A percentile compares a stretch with the other conserved stretches of the same genome.
phyloP scores from a whole-genome alignment of 2,888 invertebrate genomes.

The Abrostola tripartita region DNA sequence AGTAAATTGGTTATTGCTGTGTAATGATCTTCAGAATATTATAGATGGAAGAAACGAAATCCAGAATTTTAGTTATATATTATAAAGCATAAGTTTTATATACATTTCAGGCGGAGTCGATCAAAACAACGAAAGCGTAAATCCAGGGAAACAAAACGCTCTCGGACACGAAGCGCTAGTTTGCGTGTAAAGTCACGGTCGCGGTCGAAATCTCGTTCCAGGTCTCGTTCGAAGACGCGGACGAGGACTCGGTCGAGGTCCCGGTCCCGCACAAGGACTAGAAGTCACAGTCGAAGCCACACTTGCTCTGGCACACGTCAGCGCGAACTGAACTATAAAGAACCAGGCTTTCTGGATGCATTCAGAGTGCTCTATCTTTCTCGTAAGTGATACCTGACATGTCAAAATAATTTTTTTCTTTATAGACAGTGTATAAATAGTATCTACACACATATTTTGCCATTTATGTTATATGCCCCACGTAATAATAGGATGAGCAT shows the following conservation, averaged over 20 bases:
- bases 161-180: slow-evolving; percentile 58
- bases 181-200: slow-evolving; percentile 51
- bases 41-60: too few relatives aligned
- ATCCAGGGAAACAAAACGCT: slow-evolving; percentile 52
- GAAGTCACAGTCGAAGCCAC: slow-evolving; percentile 49
- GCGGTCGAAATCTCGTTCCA: slow-evolving; percentile 59
- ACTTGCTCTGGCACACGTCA: slow-evolving; percentile 61
- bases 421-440: neutral
- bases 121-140: slow-evolving; percentile 66
- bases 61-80: neutral
- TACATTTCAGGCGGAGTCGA: slow-evolving; percentile 64
- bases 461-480: too few relatives aligned
- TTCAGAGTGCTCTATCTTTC: slow-evolving; percentile 80
- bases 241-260: slow-evolving; percentile 51
- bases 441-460: too few relatives aligned
- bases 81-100: neutral
- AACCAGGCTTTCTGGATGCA: slow-evolving; percentile 79
- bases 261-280: slow-evolving; percentile 49
- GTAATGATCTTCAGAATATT: too few relatives aligned
- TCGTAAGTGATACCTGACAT: slow-evolving; percentile 65
- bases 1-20: too few relatives aligned
- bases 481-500: too few relatives aligned
- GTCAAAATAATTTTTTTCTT: neutral
- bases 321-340: slow-evolving; percentile 66
- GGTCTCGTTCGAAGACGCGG: slow-evolving; percentile 55